Evolutionary conservation across 2,797 vertebrate genomes (phyloP), one percentile per base, ranked within the genome.

Genomic region (Typhlichthys subterraneus): DNA sequence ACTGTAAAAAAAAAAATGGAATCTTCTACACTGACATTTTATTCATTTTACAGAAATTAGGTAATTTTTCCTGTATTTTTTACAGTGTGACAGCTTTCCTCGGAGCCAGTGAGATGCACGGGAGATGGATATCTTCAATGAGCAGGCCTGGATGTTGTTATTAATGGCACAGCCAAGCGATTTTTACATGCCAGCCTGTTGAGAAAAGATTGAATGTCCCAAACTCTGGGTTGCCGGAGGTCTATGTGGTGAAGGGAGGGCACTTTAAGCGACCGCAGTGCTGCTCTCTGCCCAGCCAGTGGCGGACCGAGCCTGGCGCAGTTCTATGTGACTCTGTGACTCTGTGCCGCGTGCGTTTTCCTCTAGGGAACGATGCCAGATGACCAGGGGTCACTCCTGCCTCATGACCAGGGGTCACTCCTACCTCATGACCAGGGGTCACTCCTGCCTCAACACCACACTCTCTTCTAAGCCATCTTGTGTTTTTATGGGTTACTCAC

Each of bases 81-180:
- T 33, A 33, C 33, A 33, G 33, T 33, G 33, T 33, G 33, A 5
- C 52, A 61, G 65, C 57, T 13, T 57, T 23, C 42, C n/a, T 31
- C 17, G 60, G 52, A 76, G 70, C 73, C 67, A 61, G 48, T 57
- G 50, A 77, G 67, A 3, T 19, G 12, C 60, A 53, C 12, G 55
- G 50, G 53, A 70, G 46, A n/a, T 57, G 47, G 19, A 15, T 15
- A 17, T 19, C 31, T 47, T 7, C 57, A 53, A 75, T 59, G 59
- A 67, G 53, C 15, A 50, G 31, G 8, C 64, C 12, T 38, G 46
- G 42, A 64, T 57, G 60, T 69, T 57, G 70, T 17, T 51, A 23
- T 54, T 23, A 55, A 49, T n/a, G 53, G 69, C 31, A 61, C 52
- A 17, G 49, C 17, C 6, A 69, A 57, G 57, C 53, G 5, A 13